phyloP scores from a whole-genome alignment of 2,888 invertebrate species.

The Pseudeuparius sepicola region DNA sequence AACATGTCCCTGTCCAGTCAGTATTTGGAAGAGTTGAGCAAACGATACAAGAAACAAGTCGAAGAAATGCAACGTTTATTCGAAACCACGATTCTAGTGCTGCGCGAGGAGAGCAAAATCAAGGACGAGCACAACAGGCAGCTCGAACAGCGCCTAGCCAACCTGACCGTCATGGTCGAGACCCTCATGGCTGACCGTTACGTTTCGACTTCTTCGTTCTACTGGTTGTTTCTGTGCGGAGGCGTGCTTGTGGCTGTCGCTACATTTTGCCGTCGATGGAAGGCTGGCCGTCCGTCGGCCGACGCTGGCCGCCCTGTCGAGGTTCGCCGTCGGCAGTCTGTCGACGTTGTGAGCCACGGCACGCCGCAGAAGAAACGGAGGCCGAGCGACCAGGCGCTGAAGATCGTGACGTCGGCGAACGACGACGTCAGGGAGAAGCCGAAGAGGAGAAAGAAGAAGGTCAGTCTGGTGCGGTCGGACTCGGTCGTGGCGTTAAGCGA shows the following conservation, averaged over 20 bases:
- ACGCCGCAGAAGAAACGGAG: conserved; percentile 51
- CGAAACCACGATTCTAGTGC: conserved; percentile 63
- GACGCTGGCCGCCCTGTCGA: conserved; percentile 35
- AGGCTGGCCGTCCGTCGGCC: conserved; percentile 14
- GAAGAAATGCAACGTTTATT: conserved; percentile 86
- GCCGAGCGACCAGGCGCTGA: conserved; percentile 65
- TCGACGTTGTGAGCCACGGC: conserved; percentile 51
- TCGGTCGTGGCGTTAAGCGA: conserved; percentile 18
- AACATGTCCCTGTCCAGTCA: conserved; percentile 96
- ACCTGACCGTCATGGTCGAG: conserved; percentile 51
- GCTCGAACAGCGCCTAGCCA: conserved; percentile 50
- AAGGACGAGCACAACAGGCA: conserved; percentile 60
- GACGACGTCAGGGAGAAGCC: conserved; percentile 20
- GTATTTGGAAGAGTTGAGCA: conserved; percentile 92
- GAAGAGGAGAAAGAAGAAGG: conserved; percentile 20
- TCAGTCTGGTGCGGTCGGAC: conserved; percentile 14
- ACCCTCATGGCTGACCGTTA: conserved; percentile 51
- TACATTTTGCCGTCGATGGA: conserved; percentile 34
- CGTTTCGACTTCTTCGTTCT: conserved; percentile 52
- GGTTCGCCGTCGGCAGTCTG: conserved; percentile 48
- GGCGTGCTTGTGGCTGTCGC: conserved; percentile 24
- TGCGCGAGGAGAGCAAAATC: conserved; percentile 65
- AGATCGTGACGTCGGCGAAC: conserved; percentile 36
- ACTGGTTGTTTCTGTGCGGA: conserved; percentile 41
- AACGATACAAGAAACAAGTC: conserved; percentile 90